A percentile compares a stretch with the other conserved stretches of the same genome.
Evolutionary conservation across 2,113 vertebrate genomes (phyloP).

Genomic region (Theristicus caerulescens): DNA sequence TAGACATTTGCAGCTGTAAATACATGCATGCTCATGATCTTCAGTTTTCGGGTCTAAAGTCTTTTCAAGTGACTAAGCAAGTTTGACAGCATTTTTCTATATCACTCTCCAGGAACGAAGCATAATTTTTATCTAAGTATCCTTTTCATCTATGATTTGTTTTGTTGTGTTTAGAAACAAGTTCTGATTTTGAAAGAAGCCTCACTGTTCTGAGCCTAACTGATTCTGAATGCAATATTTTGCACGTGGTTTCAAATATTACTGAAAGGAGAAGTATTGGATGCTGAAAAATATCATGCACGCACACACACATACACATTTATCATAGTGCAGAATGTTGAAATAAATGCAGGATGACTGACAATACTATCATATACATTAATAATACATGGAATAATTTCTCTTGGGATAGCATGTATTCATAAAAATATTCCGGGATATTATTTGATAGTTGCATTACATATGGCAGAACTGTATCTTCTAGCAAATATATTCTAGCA

Average conservation of each 20-base stretch:
- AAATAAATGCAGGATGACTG: background rate
- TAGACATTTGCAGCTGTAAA: background rate
- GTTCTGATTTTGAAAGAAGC: background rate
- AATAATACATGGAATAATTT: conserved; percentile 2
- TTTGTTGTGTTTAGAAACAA: background rate
- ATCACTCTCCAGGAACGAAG: background rate
- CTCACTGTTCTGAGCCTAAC: background rate
- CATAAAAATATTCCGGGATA: background rate
- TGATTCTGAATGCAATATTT: background rate
- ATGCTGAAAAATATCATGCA: background rate
- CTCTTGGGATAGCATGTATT: background rate
- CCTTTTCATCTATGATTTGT: background rate
- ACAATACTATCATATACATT: background rate
- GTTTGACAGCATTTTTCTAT: background rate
- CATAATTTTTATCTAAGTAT: background rate
- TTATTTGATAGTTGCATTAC: background rate
- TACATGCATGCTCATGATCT: background rate
- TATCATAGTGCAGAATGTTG: background rate
- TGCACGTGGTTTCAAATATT: background rate
- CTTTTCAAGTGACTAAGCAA: background rate
- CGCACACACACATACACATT: background rate
- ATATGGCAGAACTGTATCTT: background rate
- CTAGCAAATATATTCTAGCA: background rate
- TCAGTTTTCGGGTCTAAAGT: background rate
- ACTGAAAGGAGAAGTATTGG: background rate